A percentile compares a stretch with the other conserved stretches of the same genome.
Conservation (phyloP, 2,113 vertebrate genomes). For the Dromas ardeola region DNA sequence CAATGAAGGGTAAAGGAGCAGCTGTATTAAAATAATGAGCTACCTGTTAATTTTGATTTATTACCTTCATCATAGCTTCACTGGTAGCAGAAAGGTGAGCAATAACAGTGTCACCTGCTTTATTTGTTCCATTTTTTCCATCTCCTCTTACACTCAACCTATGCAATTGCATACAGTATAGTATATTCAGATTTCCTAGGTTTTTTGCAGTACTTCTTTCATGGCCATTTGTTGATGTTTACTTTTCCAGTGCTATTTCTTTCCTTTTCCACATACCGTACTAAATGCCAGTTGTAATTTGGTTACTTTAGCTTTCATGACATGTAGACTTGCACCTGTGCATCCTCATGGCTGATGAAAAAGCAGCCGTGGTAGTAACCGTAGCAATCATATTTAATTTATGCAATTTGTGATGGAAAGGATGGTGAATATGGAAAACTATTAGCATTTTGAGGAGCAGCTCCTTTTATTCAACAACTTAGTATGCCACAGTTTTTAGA, state of each 20-base stretch:
- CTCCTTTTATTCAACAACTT: neutral
- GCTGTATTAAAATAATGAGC: neutral
- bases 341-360: neutral
- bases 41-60: conserved; percentile 5
- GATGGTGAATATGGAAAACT: neutral
- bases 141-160: neutral
- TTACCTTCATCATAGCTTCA: neutral
- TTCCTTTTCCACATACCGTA: neutral
- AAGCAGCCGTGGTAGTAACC: neutral
- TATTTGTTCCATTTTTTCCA: neutral
- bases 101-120: neutral
- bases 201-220: neutral
- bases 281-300: neutral
- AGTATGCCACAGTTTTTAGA: neutral
- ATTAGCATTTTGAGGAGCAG: neutral
- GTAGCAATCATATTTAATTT: neutral
- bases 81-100: neutral
- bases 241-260: neutral
- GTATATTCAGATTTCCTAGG: neutral
- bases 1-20: neutral
- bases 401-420: neutral
- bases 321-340: neutral
- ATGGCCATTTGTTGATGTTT: neutral
- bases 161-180: too few relatives aligned
- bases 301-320: neutral